Evolutionary conservation across 2,797 vertebrate species (phyloP), one percentile per base, ranked within the genome.

Genomic region (Pteronotus mesoamericanus): DNA sequence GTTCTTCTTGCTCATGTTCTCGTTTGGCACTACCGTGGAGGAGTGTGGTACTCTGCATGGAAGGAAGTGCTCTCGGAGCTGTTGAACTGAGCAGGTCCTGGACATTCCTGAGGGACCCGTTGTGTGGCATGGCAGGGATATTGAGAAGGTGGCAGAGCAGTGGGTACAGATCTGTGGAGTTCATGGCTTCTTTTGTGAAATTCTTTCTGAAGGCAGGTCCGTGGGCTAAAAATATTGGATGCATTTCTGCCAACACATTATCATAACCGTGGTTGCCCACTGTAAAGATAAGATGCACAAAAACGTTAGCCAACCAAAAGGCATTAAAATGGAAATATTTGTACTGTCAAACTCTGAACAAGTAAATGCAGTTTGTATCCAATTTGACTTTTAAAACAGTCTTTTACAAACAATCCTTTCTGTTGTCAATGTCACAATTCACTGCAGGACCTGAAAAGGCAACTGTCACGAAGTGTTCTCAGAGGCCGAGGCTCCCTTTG

Each of bases 251-350:
- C 24, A 99, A 71, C 21, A 95, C 95, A 98, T 99, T 99, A 98
- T 99, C 98, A 57, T 99, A 99, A 94, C 99, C 99, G 0, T 99
- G 99, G 98, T 99, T 99, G 90, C 99, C 99, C 97, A 98, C 99
- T 99, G 98, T 66, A 97, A 98, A 98, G 85, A 98, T 80, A 98
- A 97, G 93, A 97, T 0, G 95, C 37, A 84, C 19, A 89, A 44
- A 26, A 48, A 66, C 61, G 95, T 98, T 87, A 97, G 39, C 95
- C 89, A 94, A 55, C 84, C 90, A 71, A 71, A 29, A 89, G 95
- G 34, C 59, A 84, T 77, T 34, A 10, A 55, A 42, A 44, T 32
- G 55, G 93, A 91, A 94, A 94, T 69, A 71, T 46, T 21, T 72
- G 37, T 34, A 77, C 7, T 61, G 69, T 82, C 51, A 72, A 75